A percentile compares a stretch with the other conserved stretches of the same genome.
phyloP scores from a whole-genome alignment of 1,140 invertebrate genomes.

The Artemia franciscana region DNA sequence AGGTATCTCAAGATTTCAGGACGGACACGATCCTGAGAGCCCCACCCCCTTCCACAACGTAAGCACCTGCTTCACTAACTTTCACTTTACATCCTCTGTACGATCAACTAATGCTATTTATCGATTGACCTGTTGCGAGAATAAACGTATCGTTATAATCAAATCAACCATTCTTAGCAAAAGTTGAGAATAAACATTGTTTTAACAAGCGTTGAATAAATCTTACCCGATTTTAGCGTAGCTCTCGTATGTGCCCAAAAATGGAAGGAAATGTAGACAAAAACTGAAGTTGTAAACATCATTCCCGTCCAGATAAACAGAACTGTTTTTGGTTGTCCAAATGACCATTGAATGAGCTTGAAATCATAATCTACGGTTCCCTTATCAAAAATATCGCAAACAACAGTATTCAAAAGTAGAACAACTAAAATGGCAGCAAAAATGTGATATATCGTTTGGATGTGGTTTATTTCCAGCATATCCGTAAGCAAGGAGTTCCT shows the following conservation, averaged over 20 bases:
- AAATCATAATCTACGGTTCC: conserved; percentile 33
- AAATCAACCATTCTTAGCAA: too few relatives aligned
- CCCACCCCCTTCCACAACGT: too few relatives aligned
- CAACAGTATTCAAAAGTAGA: conserved; percentile 40
- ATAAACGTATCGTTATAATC: too few relatives aligned
- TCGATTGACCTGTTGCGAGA: too few relatives aligned
- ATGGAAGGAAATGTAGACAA: conserved; percentile 25
- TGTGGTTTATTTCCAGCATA: conserved; percentile 49
- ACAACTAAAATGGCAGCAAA: conserved; percentile 54
- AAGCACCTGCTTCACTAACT: too few relatives aligned
- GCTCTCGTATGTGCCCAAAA: conserved; percentile 19
- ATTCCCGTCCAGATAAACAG: conserved; percentile 30
- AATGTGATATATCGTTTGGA: conserved; percentile 56
- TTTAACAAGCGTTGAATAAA: too few relatives aligned
- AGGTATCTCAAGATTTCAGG: too few relatives aligned
- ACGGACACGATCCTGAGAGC: too few relatives aligned
- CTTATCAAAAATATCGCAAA: conserved; percentile 41
- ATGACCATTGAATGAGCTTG: conserved; percentile 25
- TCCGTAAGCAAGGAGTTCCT: conserved; percentile 51
- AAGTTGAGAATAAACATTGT: too few relatives aligned
- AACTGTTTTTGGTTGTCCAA: conserved; percentile 29
- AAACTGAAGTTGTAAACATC: conserved; percentile 24
- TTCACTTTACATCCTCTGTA: too few relatives aligned
- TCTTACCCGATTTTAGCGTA: too few relatives aligned
- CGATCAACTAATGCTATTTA: too few relatives aligned